A percentile compares a stretch with the other conserved stretches of the same genome.
Conservation (phyloP, 2,797 vertebrate species). For the Coranthus polyacanthus region DNA sequence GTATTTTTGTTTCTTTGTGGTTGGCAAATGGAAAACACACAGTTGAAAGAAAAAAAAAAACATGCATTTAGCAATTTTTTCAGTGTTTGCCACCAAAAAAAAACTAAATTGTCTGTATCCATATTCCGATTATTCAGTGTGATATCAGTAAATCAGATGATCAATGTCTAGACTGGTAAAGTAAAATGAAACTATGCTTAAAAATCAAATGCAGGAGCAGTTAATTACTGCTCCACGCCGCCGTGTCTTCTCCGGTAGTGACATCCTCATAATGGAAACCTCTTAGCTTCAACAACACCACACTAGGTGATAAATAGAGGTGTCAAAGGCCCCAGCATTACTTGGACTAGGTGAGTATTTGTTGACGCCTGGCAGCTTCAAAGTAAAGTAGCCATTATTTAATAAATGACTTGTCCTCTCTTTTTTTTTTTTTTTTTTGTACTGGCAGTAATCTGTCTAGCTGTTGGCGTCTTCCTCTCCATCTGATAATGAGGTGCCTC, state of each 20-base stretch:
- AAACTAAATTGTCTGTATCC: too few relatives aligned
- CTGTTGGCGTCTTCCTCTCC: conserved; percentile 59
- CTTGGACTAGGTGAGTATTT: conserved; percentile 26
- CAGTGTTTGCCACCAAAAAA: too few relatives aligned
- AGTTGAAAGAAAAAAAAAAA: background rate
- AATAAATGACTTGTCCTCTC: conserved; percentile 63
- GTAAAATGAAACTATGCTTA: too few relatives aligned
- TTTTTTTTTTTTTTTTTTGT: conserved; percentile 41
- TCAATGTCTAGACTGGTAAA: too few relatives aligned
- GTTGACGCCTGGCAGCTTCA: conserved; percentile 57
- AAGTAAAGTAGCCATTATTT: conserved; percentile 58
- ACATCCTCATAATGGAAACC: conserved; percentile 17
- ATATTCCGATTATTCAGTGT: too few relatives aligned
- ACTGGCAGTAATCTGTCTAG: conserved; percentile 73
- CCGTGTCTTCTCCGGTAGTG: background rate
- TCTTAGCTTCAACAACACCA: conserved; percentile 13
- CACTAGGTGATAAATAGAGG: conserved; percentile 28
- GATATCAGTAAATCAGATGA: too few relatives aligned
- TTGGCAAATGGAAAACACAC: background rate
- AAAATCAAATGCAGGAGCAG: too few relatives aligned
- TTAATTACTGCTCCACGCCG: background rate
- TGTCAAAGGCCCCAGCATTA: conserved; percentile 47
- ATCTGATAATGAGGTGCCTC: conserved; percentile 76
- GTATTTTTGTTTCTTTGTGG: background rate
- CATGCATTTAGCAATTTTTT: too few relatives aligned